These are phyloP conservation scores for Melanotaenia nigrans DNA, from an alignment of 2,797 vertebrate species.

Conservation along the genomic window DNA sequence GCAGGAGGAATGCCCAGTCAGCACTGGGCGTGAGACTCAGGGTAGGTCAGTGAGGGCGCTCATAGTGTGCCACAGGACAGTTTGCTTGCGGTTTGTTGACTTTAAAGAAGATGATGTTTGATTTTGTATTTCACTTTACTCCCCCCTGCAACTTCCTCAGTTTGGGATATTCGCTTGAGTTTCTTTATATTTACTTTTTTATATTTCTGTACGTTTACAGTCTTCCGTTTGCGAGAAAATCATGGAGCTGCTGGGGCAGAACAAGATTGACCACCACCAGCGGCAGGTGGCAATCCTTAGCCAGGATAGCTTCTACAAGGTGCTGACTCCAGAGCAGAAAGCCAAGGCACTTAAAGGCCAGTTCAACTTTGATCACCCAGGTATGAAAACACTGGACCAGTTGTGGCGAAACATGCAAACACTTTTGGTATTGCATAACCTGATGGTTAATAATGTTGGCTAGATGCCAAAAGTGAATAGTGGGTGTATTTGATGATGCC, in stretches of 20 bases:
- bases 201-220: constrained; percentile 67
- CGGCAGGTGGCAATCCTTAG: constrained; percentile 96
- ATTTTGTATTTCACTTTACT: neutral
- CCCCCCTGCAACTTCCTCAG: neutral
- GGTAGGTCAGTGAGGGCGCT: constrained; percentile 59
- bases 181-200: neutral
- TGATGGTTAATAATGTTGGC: neutral
- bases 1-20: constrained; percentile 64
- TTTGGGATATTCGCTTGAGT: neutral
- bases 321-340: constrained; percentile 95
- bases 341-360: constrained; percentile 94
- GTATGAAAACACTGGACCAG: constrained; percentile 68
- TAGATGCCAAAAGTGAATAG: no score
- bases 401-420: neutral
- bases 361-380: constrained; percentile 99
- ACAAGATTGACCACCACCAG: constrained; percentile 94
- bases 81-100: constrained; percentile 18
- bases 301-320: constrained; percentile 98
- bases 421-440: no score
- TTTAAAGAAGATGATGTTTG: neutral
- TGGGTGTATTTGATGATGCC: no score
- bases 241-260: constrained; percentile 96
- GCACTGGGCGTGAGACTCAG: constrained; percentile 58
- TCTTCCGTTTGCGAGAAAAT: constrained; percentile 97
- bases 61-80: neutral